Base-by-base conservation (phyloP, 2,888 invertebrate genomes). In the Acronicta psi region DNA sequence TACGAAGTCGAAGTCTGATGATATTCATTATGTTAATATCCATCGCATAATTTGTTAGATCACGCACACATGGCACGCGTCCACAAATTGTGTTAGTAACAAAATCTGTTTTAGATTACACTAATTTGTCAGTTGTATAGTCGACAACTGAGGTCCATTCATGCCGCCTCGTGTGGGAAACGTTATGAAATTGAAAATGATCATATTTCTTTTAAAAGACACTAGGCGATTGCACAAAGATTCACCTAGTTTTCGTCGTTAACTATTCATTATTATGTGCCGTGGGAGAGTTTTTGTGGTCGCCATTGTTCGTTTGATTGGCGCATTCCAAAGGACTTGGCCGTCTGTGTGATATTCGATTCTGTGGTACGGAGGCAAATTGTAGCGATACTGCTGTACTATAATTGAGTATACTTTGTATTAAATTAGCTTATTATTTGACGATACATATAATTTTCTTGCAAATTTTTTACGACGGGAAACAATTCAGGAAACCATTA, bases 151-250 rank as follows among this genome's bases (percentile, higher is more conserved):
- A 76, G 76, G 82, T 75, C 89, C 88, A 92, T 92, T 92, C 92
- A 90, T 88, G 78, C 73, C 62, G 59, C 74, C 82, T 81, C 82
- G 87, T 92, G 93, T 94, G 94, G 93, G 94, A 94, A 94, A 82
- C 75, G 79, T 94, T 92, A 90, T 92, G 94, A 94, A 94, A 94
- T 93, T 93, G 91, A 91, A 93, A 93, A 94, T 91, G 91, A 93
- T 94, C 93, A 90, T 94, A 93, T 93, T 93, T 93, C 93, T 93
- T 93, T 91, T 91, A 93, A 92, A 92, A 93, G 89, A 92, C 92
- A 89, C 92, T 75, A 83, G 85, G 80, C 89, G 84, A 87, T 94
- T 94, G 93, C 93, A 93, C 93, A 93, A 93, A 91, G 94, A 94
- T 94, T 93, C 94, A 93, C 94, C 94, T 94, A 94, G 93, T 94